Percentiles rank a stretch among this genome's conserved stretches.
Evolutionary conservation across 1,140 invertebrate species (phyloP).

Genomic region (Heliconius melpomene): DNA sequence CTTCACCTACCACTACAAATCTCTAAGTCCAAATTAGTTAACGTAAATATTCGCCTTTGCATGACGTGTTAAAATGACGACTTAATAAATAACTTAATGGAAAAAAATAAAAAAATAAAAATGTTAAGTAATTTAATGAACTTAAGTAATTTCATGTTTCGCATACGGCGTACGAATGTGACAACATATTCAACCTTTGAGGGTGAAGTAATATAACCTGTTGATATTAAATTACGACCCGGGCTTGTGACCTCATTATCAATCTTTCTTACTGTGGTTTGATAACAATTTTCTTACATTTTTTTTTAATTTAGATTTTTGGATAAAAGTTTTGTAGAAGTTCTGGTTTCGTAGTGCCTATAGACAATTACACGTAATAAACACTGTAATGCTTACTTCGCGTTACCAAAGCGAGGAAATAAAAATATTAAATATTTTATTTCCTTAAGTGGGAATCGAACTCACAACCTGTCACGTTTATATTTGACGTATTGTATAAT

Average conservation of each 20-base stretch:
- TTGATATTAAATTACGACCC: constrained; percentile 31
- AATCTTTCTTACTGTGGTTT: background rate
- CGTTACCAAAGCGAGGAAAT: too few species aligned
- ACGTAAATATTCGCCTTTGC: too few species aligned
- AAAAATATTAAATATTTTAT: too few species aligned
- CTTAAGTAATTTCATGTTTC: background rate
- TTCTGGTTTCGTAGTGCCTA: too few species aligned
- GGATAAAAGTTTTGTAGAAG: background rate
- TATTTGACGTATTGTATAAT: too few species aligned
- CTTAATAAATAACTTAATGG: background rate
- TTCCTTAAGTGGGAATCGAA: too few species aligned
- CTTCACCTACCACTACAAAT: too few species aligned
- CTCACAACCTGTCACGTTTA: too few species aligned
- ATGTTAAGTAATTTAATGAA: background rate
- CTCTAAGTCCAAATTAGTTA: too few species aligned
- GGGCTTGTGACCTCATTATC: constrained; percentile 18
- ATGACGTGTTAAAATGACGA: background rate
- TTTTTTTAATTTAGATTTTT: background rate
- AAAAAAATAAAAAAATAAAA: background rate
- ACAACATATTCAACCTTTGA: constrained; percentile 22
- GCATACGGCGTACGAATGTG: background rate
- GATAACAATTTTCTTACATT: background rate
- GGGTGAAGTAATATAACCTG: constrained; percentile 25
- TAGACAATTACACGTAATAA: too few species aligned
- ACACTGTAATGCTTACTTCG: too few species aligned